Conservation (phyloP, 2,888 invertebrate genomes). For the Catocala sponsa region DNA sequence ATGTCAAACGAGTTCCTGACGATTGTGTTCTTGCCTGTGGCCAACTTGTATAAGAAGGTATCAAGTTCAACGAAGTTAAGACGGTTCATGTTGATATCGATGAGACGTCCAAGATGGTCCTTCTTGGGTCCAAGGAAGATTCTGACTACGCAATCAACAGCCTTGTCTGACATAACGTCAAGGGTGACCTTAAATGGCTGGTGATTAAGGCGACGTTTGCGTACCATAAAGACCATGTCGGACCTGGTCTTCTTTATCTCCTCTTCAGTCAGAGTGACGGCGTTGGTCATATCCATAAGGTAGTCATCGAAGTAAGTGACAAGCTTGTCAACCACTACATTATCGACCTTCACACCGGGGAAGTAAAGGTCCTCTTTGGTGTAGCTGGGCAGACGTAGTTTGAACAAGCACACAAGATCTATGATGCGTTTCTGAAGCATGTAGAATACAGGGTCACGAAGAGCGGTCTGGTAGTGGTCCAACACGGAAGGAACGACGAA, state of each 20-base stretch:
- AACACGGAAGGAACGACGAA: constrained; percentile 88
- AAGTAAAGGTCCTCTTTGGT: constrained; percentile 88
- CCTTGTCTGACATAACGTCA: constrained; percentile 86
- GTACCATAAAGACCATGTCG: constrained; percentile 84
- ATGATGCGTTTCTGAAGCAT: constrained; percentile 90
- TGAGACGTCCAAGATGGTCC: constrained; percentile 86
- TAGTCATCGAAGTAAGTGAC: constrained; percentile 91
- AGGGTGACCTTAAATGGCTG: constrained; percentile 89
- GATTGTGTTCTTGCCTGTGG: constrained; percentile 90
- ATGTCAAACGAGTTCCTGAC: constrained; percentile 90
- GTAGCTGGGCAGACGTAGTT: constrained; percentile 89
- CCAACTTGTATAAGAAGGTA: constrained; percentile 88
- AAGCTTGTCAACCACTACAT: constrained; percentile 89
- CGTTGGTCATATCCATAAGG: constrained; percentile 90
- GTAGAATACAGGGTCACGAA: constrained; percentile 93
- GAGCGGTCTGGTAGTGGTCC: constrained; percentile 89
- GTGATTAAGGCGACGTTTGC: constrained; percentile 90
- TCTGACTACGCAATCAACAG: constrained; percentile 89
- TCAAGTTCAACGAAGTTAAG: constrained; percentile 90
- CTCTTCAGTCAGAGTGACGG: constrained; percentile 79
- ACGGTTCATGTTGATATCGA: constrained; percentile 88
- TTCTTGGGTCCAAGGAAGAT: constrained; percentile 91
- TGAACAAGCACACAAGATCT: constrained; percentile 88
- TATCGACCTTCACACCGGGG: constrained; percentile 90
- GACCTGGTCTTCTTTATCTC: constrained; percentile 82